Evolutionary conservation across 2,888 invertebrate species (phyloP), one percentile per base, ranked within the genome.

Genomic region (Parnassius mnemosyne): DNA sequence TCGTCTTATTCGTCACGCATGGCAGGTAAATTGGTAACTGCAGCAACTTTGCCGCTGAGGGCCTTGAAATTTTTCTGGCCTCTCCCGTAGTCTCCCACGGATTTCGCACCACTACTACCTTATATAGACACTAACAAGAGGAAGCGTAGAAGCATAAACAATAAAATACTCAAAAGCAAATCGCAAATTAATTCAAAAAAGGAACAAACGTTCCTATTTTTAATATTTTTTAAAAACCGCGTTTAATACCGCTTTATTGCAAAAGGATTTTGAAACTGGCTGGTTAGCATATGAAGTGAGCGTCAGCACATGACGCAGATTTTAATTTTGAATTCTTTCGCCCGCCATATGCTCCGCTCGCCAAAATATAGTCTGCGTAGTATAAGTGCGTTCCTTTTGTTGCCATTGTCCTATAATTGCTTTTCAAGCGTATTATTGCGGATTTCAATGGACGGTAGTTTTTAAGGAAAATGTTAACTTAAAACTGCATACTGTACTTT

Each of bases 291-390:
- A 52, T 59, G 66, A 61, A 58, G 65, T 57, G 60, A 60, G 53
- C 63, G 63, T 63, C 63, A 60, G 63, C 71, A 68, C 66, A 68
- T 71, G 71, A 65, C 65, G 66, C 64, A 52, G 65, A 63, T 66
- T 74, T 75, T 74, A 74, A 76, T 76, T 76, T 74, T 68, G 70
- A 71, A 74, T 76, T 71, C 71, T 69, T 66, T 67, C 69, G 66
- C 65, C 58, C 58, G 66, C 74, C 76, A 71, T 72, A 71, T 77
- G 75, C 67, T 68, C 66, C 66, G 54, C 64, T 64, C 65, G 73
- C 77, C 65, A 80, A 80, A 80, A 80, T 60, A 56, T 63, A 53
- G 60, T 56, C 56, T 56, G 47, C 11, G 34, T 51, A 55, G 34
- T 46, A 20, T 57, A 44, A 44, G 41, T 46, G 51, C 56, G 41